Base-by-base conservation (phyloP, 2,113 vertebrate genomes). In the Crocuta crocuta region DNA sequence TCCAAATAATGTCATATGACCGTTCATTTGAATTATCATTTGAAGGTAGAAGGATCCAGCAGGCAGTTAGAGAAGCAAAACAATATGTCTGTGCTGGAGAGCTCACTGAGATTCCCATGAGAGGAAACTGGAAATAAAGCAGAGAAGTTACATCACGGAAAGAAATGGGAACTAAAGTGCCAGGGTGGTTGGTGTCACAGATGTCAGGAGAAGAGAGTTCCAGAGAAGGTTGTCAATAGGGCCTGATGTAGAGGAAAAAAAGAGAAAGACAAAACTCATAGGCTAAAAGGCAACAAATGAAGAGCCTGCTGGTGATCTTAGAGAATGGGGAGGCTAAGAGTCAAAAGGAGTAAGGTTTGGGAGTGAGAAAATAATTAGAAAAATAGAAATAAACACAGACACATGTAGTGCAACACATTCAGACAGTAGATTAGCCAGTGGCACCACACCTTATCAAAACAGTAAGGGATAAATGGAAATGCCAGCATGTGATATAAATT, bases 391-490 rank as follows among this genome's bases (percentile, higher is more conserved):
- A 74, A 70, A 89, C 82, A 24, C 16, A 80, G 39, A n/a, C 53
- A 91, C 10, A 21, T 66, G 2, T 45, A 16, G 24, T 35, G 15
- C 28, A 45, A 43, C 23, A 58, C 23, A 68, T 85, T 65, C 17
- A 78, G n/a, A 76, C 16, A n/a, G 1, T 28, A 85, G 65, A 50
- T 82, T 73, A 87, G 5, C 86, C n/a, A 55, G 4, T 78, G 68
- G 33, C 16, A 19, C 80, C 33, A 15, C 71, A 58, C 91, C 78
- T 89, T 61, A 68, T 39, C 45, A 76, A 28, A 71, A 80, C 7
- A 84, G 23, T 43, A 93, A 80, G 70, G 39, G 48, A 96, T 50
- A 45, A 71, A 50, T 45, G 63, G 63, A 96, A 96, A 68, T 83
- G 61, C 39, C 35, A 97, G 24, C 50, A 39, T 65, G 2, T 55